Evolutionary conservation across 2,113 vertebrate genomes (phyloP).

Genomic region (Phrynosoma blainvillii): DNA sequence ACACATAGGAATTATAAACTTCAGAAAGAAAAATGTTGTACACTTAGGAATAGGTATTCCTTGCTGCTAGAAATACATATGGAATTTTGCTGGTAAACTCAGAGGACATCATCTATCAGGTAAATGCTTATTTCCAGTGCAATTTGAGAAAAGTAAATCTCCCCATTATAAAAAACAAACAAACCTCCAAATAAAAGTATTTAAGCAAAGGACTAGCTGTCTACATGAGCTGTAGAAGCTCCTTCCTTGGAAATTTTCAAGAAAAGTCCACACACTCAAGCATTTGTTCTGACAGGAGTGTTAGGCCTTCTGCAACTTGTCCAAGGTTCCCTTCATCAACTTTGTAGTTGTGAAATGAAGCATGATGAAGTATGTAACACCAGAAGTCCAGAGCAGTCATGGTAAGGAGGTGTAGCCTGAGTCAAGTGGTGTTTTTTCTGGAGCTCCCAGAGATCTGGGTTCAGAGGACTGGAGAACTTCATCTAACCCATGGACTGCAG

Average conservation of each 20-base stretch:
- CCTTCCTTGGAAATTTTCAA: neutral
- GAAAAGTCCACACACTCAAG: neutral
- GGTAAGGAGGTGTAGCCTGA: neutral
- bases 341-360: neutral
- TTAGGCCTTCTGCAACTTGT: neutral
- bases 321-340: neutral
- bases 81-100: neutral
- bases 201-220: neutral
- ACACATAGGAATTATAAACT: constrained; percentile 2
- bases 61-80: neutral
- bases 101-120: neutral
- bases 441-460: too few relatives aligned
- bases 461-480: neutral
- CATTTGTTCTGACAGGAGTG: neutral
- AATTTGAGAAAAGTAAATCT: neutral
- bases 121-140: neutral
- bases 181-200: neutral
- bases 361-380: neutral
- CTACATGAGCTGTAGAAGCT: neutral
- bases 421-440: too few relatives aligned
- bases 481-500: too few relatives aligned
- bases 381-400: neutral
- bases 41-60: neutral
- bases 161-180: neutral
- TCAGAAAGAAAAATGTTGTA: neutral